Base-by-base conservation (phyloP, 2,113 vertebrate genomes). In the Paedocypris sp. region DNA sequence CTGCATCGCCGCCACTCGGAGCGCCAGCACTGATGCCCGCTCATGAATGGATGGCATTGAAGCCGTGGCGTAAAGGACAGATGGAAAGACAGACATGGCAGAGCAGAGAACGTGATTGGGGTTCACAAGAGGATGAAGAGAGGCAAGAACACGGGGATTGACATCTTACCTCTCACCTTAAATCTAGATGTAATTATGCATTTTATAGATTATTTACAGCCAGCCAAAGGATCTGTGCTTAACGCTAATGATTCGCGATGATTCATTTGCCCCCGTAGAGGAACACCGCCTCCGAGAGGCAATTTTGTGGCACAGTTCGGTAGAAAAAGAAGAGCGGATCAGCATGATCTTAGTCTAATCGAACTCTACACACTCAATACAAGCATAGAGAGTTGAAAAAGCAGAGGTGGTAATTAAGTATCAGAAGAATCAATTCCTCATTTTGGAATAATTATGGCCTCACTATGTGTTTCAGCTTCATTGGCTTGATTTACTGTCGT, bases 381-480 rank as follows among this genome's bases (percentile, higher is more conserved):
- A 59, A 35, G 25, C 32, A 9, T 12, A 18, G 60, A 43, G 61
- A 52, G 33, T 23, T 18, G 43, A 19, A 3, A 56, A 31, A 51
- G 51, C 45, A n/a, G 35, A 35, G 39, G 19, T 22, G 11, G 58
- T 70, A 70, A 70, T 70, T 65, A 70, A 66, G 51, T 58, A 61
- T 54, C 36, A 36, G 29, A 56, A 47, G 63, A 57, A 70, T 70
- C 68, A 66, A 70, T 70, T 70, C 39, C 62, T 70, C 58, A 70
- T 70, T 66, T 43, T 28, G n/a, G 33, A 54, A 62, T 70, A 66
- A 70, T 70, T 70, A 62, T 6, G 35, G 45, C 29, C 31, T 62
- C 64, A 32, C 62, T 45, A 62, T 51, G 48, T 35, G 38, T 62
- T 57, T 25, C 56, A 4, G 26, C 7, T 39, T 32, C 25, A 58